Percentiles rank a stretch among this genome's conserved stretches.
Evolutionary conservation across 2,113 vertebrate species (phyloP).

Genomic region (Tachuris rubrigastra): DNA sequence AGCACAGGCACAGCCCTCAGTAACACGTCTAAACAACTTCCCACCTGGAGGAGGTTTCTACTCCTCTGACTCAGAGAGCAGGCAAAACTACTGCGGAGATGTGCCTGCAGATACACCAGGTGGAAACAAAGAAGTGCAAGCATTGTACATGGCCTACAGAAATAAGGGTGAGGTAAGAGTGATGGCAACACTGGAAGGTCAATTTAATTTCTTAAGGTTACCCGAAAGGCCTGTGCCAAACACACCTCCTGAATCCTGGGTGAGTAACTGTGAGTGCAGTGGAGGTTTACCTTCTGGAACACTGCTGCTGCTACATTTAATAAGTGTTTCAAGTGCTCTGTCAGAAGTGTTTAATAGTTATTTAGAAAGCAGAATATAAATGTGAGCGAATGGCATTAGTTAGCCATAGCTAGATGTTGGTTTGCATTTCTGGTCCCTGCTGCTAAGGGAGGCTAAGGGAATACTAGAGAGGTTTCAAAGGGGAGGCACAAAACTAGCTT

Average conservation of each 20-base stretch:
- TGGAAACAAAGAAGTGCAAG: neutral
- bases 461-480: neutral
- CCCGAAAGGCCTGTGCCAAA: neutral
- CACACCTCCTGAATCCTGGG: neutral
- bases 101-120: neutral
- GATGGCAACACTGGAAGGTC: neutral
- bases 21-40: neutral
- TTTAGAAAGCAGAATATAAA: neutral
- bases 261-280: neutral
- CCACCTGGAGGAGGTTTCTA: neutral
- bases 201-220: neutral
- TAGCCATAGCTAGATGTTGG: neutral
- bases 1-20: neutral
- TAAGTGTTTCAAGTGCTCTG: neutral
- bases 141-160: neutral
- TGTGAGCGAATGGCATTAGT: accelerated
- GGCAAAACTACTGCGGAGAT: neutral
- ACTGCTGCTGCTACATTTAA: neutral
- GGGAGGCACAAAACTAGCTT: neutral
- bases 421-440: neutral
- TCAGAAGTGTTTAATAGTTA: neutral
- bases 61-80: neutral
- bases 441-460: neutral
- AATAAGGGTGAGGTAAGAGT: neutral
- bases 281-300: neutral